A percentile compares a stretch with the other conserved stretches of the same genome.
phyloP scores from a whole-genome alignment of 2,888 invertebrate species.

The Blastobasis adustella region DNA sequence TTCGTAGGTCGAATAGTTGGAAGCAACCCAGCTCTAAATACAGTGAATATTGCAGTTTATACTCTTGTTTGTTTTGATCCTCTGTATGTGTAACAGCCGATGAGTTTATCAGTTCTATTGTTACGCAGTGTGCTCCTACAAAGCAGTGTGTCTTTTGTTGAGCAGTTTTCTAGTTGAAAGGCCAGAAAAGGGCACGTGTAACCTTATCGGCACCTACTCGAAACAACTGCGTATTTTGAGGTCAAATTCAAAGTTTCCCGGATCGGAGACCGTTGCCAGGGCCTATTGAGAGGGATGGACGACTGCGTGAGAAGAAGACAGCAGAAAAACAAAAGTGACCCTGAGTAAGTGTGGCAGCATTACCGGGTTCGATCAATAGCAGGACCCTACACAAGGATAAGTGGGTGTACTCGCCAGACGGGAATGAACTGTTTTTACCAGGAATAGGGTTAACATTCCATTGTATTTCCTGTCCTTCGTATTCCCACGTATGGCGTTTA shows the following conservation, averaged over 20 bases:
- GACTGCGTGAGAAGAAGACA: slow-evolving; percentile 25
- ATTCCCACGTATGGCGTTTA: no score
- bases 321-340: slow-evolving; percentile 46
- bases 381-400: slow-evolving; percentile 14
- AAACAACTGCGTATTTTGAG: no score
- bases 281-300: slow-evolving; percentile 22
- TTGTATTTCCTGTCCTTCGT: no score
- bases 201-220: no score
- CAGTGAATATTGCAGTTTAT: not conserved
- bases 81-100: no score
- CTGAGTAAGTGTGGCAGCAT: slow-evolving; percentile 42
- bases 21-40: slow-evolving; percentile 4
- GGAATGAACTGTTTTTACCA: no score
- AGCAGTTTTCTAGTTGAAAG: no score
- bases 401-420: not conserved
- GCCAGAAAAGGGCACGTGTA: no score
- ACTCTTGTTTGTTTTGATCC: not conserved
- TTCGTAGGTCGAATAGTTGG: slow-evolving; percentile 9
- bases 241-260: slow-evolving; percentile 17
- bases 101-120: no score
- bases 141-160: no score
- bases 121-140: no score
- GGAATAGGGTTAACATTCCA: no score
- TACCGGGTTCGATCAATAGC: slow-evolving; percentile 38
- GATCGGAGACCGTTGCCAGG: slow-evolving; percentile 29